Evolutionary conservation across 1,140 invertebrate genomes (phyloP), one percentile per base, ranked within the genome.

Genomic region (Drosophila littoralis): DNA sequence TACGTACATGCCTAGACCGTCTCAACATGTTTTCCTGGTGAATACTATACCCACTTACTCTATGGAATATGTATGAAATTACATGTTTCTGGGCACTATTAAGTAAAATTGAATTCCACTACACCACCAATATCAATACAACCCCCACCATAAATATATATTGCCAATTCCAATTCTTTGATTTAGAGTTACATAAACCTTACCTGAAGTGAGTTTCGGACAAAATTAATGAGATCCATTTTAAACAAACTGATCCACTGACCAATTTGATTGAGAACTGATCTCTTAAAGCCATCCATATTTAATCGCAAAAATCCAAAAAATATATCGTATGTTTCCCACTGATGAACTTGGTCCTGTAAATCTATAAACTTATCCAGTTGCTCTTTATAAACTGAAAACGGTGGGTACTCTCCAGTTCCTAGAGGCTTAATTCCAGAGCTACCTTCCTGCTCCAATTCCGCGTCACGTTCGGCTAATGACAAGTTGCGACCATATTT

Each of bases 261-360:
- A 70, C 94, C 94, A 17, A 96, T 94, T 70, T 94, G 93, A 79
- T 95, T 95, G 12, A 97, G 93, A 1, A 97, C 93, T 45, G 93
- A 92, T 59, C 95, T 94, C 78, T 96, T 96, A 77, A 97, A 96
- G 33, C 94, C 94, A 50, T 91, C 93, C 15, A 95, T 91, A 81
- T 97, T 94, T 0, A 97, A 90, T 52, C 93, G 92, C 28, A 97
- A 93, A 95, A 96, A 97, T 13, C 93, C 92, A 35, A 94, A 94
- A 81, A 97, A 94, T 15, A 77, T 79, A 17, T 80, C 72, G 48
- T 51, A 76, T 0, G 51, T 66, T 7, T 88, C 90, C 81, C 86
- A 90, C 0, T 73, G 76, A 0, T 74, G 58, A 1, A 90, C 63
- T 61, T 85, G 73, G 6, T 71, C 77, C 33, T 89, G 68, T 43